Evolutionary conservation across 2,113 vertebrate species (phyloP), one percentile per base, ranked within the genome.

Genomic region (Oreochromis niloticus): DNA sequence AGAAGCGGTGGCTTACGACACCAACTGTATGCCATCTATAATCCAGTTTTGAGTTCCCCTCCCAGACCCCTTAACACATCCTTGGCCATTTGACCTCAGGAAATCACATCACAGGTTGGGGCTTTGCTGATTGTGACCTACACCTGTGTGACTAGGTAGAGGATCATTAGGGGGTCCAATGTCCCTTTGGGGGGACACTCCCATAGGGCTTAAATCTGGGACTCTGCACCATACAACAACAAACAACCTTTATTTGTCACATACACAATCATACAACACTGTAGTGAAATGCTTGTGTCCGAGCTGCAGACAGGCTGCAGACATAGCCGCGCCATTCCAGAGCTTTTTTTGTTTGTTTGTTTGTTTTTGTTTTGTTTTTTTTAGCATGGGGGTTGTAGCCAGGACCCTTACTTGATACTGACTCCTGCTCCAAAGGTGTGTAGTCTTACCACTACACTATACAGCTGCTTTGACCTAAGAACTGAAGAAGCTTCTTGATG

Each of bases 11-110:
- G 14, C 32, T 61, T 61, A 61, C 0, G 27, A 0, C 57, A 61
- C 57, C 8, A 61, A 61, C 57, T 17, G 1, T 61, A 27, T 61
- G 5, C 0, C 57, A 61, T 32, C 57, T 17, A 61, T 61, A 61
- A 32, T 61, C 27, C 57, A 61, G 14, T 1, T 61, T 61, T 61
- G 3, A 61, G 57, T 0, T 32, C 0, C 57, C 5, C 32, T 1
- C 27, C 57, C 27, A 17, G 14, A 32, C 5, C 14, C 57, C 27
- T 32, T 61, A 61, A 61, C 1, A 0, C 57, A 61, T 32, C 57
- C 27, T 32, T 27, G 8, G 0, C 27, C 27, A 0, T 61, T 27
- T 32, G 57, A 61, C 57, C 14, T 61, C 57, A 59, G 56, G 0
- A 59, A 2, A 32, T 59, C 27, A 0, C 27, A 2, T 61, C 27